Conservation (phyloP, 1,140 invertebrate genomes). For the Drosophila takahashii region DNA sequence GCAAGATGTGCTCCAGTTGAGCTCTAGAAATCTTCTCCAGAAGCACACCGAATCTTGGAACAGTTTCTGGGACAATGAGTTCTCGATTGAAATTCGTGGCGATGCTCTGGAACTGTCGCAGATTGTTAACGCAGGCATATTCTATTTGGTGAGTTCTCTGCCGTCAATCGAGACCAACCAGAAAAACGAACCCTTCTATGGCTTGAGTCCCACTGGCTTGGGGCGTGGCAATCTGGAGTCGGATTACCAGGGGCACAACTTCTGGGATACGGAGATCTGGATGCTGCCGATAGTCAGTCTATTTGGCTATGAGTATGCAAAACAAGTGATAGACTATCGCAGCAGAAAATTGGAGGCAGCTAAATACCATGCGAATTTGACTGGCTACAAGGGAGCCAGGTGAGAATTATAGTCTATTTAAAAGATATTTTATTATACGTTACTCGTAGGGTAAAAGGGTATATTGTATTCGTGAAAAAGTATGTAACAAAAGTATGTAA, state of each 20-base stretch:
- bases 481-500: too few species aligned
- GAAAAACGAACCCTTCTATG: constrained; percentile 84
- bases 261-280: constrained; percentile 84
- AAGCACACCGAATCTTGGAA: constrained; percentile 57
- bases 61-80: constrained; percentile 66
- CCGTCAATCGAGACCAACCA: constrained; percentile 85
- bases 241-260: constrained; percentile 82
- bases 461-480: too few species aligned
- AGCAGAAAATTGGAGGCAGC: constrained; percentile 55
- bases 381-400: constrained; percentile 71
- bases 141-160: constrained; percentile 86
- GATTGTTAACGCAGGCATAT: constrained; percentile 86
- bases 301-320: constrained; percentile 59
- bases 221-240: constrained; percentile 84
- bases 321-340: constrained; percentile 69
- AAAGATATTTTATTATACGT: not conserved
- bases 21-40: constrained; percentile 24
- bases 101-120: constrained; percentile 84
- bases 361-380: constrained; percentile 62
- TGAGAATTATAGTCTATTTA: not conserved
- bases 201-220: constrained; percentile 86
- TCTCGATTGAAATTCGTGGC: constrained; percentile 85
- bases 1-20: constrained; percentile 70
- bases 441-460: too few species aligned
- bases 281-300: constrained; percentile 75